Base-by-base conservation (phyloP, 1,140 invertebrate species). In the Drosophila erecta region DNA sequence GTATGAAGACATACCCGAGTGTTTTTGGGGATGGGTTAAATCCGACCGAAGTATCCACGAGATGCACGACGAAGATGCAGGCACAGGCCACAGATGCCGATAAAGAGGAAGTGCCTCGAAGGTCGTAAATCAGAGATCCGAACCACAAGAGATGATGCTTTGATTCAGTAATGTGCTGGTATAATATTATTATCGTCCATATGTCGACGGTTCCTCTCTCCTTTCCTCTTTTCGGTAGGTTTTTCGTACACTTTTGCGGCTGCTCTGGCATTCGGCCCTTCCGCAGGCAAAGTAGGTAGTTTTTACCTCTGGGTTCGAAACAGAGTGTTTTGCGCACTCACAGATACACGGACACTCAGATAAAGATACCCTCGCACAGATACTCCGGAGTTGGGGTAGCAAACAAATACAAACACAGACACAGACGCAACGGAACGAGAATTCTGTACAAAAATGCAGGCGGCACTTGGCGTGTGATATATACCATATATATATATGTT, bases 201-300 rank as follows among this genome's bases (percentile, higher is more conserved):
- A 30, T 76, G 58, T 76, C 35, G 70, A 50, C 49, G 58, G 33
- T 22, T 65, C 49, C 54, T 41, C 38, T 5, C 41, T 38, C 10
- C 33, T 44, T 35, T 46, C 33, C n/a, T 62, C 5, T 38, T 49
- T 87, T 85, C 60, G 83, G 69, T 71, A 81, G 71, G 53, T 85
- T 81, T 81, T 87, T 87, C 81, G 78, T 85, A 86, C 83, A 85
- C 83, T 85, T 85, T 77, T 85, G 81, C 81, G 81, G 73, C 81
- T 76, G 37, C 37, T 38, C 14, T 12, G 81, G 43, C 43, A 44
- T 12, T 46, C 44, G 22, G 44, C 66, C 78, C 40, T 37, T 81
- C 67, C 60, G 46, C 81, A 80, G 81, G 77, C 81, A 86, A 86
- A 85, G 81, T 85, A 86, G 81, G 81, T 85, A 86, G 81, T 86